Base-by-base conservation (phyloP, 2,888 invertebrate species). In the Amphipoea lucens region DNA sequence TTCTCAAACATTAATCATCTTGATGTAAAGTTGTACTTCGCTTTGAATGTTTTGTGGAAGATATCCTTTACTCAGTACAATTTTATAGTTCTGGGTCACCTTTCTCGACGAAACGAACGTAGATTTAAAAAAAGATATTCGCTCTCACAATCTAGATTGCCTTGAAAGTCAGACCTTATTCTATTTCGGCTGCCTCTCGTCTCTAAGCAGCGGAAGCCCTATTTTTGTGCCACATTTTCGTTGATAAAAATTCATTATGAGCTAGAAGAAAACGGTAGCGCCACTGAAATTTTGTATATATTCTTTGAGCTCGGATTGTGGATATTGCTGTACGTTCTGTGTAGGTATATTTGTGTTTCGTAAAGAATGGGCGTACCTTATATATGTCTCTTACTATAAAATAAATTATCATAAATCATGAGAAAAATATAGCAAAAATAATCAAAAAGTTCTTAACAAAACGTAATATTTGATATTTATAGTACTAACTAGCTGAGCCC, bases 161-260 rank as follows among this genome's bases (percentile, higher is more conserved):
- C 65, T 78, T 75, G 54, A 42, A 63, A 81, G 68, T 73, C 45
- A 75, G 72, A 82, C 60, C 36, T 84, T 87, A 78, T 87, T 89
- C 69, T 78, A 76, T 85, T 87, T 87, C n/a, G 68, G 74, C 69
- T 78, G 72, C 72, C 77, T 79, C 71, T 67, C 70, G 69, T 71
- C 62, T 84, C 63, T 69, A 65, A 71, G 70, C 67, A 78, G 51
- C 54, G 48, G 76, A 78, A 67, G 70, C 67, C 63, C 65, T 79
- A 74, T 78, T 78, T 83, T 73, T 69, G 70, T 17, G 57, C 60
- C 63, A 70, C 66, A 74, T 73, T 88, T 86, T 70, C 54, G 63
- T 72, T 82, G 76, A 67, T 67, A 86, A 86, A 88, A 86, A 86
- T 80, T 78, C 78, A 88, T 87, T 82, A 82, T 67, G 72, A 73